phyloP scores from a whole-genome alignment of 2,113 vertebrate genomes.

The Python bivittatus region DNA sequence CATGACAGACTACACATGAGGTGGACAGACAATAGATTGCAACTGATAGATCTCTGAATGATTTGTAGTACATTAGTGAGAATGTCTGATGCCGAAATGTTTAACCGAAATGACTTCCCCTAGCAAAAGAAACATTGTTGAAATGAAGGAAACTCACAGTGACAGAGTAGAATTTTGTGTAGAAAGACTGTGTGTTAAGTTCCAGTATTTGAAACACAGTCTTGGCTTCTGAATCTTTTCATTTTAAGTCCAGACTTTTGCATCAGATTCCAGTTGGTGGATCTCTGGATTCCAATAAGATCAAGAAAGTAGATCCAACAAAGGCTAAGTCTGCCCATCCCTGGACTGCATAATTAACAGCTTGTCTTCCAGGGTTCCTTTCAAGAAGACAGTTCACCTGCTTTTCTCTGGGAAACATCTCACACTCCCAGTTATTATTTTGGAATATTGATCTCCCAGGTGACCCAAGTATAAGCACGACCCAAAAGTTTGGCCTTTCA shows the following conservation, averaged over 20 bases:
- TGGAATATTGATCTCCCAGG: background rate
- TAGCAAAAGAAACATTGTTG: background rate
- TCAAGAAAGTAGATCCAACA: background rate
- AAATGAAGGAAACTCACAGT: background rate
- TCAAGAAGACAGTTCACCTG: background rate
- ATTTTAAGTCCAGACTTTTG: background rate
- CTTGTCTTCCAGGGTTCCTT: background rate
- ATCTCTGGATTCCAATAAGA: background rate
- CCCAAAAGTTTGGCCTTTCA: background rate
- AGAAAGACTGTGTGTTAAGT: background rate
- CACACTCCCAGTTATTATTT: background rate
- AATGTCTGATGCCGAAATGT: background rate
- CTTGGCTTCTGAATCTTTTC: background rate
- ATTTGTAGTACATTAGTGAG: background rate
- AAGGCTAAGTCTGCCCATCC: background rate
- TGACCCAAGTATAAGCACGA: background rate
- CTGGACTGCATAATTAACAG: background rate
- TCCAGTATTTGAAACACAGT: background rate
- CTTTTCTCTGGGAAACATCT: background rate
- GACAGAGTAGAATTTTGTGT: background rate
- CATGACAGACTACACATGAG: background rate
- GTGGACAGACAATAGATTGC: background rate
- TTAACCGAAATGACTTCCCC: background rate
- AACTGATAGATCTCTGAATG: background rate
- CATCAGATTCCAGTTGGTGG: background rate